A percentile compares a stretch with the other conserved stretches of the same genome.
Evolutionary conservation across 2,888 invertebrate genomes (phyloP).

Genomic region (Bursaphelenchus okinawaensis): DNA sequence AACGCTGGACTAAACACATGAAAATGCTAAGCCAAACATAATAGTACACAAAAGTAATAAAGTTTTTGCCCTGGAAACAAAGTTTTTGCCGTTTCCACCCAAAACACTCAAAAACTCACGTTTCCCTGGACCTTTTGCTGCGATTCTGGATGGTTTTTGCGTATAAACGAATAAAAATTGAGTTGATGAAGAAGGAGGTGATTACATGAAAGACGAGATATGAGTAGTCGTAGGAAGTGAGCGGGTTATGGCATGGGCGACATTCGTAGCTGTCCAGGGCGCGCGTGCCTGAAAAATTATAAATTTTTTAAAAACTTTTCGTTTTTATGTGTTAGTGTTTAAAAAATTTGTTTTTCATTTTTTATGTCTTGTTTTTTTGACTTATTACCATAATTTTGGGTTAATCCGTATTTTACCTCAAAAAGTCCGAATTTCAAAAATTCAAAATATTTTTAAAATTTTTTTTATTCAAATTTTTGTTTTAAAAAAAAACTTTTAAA

Average conservation of each 20-base stretch:
- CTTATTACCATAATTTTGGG: no score
- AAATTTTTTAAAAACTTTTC: conserved; percentile 5
- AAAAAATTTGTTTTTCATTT: no score
- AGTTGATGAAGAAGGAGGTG: conserved; percentile 78
- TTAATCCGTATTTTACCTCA: no score
- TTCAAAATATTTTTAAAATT: no score
- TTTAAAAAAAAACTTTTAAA: no score
- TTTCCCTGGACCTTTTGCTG: not conserved
- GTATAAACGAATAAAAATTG: conserved; percentile 76
- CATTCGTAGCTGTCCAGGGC: conserved; percentile 29
- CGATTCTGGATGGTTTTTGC: not conserved
- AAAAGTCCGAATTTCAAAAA: no score
- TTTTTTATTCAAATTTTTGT: no score
- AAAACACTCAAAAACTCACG: not conserved
- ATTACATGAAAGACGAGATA: conserved; percentile 82
- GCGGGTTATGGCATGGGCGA: conserved; percentile 31
- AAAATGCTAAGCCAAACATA: not conserved
- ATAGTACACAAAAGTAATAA: not conserved
- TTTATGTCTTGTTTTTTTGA: no score
- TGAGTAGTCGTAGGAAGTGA: conserved; percentile 45
- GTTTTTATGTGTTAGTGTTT: no score
- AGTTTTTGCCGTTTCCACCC: no score
- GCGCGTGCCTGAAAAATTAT: conserved; percentile 21
- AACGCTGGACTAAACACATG: not conserved
- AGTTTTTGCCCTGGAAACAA: not conserved